phyloP scores from a whole-genome alignment of 37 sponge, comb jelly and placozoan species.

The Agelas oroides region DNA sequence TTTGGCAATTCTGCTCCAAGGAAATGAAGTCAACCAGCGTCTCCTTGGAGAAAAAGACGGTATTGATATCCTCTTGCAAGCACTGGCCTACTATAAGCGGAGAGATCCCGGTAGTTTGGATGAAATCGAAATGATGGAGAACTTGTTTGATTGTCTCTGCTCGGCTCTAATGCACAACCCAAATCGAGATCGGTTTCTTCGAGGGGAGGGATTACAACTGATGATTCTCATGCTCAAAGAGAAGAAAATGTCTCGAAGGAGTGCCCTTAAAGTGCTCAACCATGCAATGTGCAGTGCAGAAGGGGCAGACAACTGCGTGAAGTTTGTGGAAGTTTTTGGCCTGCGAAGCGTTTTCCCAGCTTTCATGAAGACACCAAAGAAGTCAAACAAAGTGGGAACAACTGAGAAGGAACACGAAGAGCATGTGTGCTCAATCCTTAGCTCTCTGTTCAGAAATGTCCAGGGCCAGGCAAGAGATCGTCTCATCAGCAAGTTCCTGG shows the following conservation, averaged over 20 bases:
- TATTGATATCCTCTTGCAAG: slow-evolving; percentile 91
- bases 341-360: slow-evolving; percentile 91
- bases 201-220: slow-evolving; percentile 97
- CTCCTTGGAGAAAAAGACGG: slow-evolving; percentile 92
- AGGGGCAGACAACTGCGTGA: slow-evolving; percentile 88
- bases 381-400: slow-evolving; percentile 50
- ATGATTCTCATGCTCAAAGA: slow-evolving; percentile 97
- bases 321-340: slow-evolving; percentile 96
- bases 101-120: slow-evolving; percentile 83
- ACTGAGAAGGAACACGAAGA: slow-evolving; percentile 89
- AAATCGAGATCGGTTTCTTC: slow-evolving; percentile 90
- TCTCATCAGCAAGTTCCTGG: slow-evolving; percentile 90
- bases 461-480: slow-evolving; percentile 53
- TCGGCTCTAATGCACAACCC: slow-evolving; percentile 82
- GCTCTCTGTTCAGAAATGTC: slow-evolving; percentile 82
- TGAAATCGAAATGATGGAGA: slow-evolving; percentile 97
- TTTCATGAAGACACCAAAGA: slow-evolving; percentile 94
- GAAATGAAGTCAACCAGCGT: slow-evolving; percentile 75
- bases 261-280: slow-evolving; percentile 94
- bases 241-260: slow-evolving; percentile 83
- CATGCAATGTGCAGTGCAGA: slow-evolving; percentile 87
- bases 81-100: slow-evolving; percentile 95
- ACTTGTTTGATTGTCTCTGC: slow-evolving; percentile 97
- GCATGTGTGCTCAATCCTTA: slow-evolving; percentile 92
- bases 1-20: slow-evolving; percentile 92